Evolutionary conservation across 2,113 vertebrate genomes (phyloP).

Genomic region (Eretmochelys imbricata): DNA sequence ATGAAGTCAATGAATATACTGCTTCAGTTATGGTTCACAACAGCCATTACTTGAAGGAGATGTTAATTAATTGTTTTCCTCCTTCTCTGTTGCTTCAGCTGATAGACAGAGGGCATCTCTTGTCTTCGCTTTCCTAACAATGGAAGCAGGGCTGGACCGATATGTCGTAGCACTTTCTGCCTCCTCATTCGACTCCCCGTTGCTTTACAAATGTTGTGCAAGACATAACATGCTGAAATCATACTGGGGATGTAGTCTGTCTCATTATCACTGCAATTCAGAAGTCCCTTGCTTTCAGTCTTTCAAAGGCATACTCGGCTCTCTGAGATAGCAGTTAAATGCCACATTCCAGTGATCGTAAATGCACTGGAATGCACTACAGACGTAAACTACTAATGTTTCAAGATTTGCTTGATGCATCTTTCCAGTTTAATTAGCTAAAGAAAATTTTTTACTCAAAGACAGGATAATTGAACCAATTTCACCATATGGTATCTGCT

Average conservation of each 20-base stretch:
- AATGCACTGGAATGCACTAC: slow-evolving; percentile 8
- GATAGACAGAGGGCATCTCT: background rate
- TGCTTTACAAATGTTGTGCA: background rate
- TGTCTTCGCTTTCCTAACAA: background rate
- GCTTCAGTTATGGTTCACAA: slow-evolving; percentile 53
- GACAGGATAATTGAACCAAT: background rate
- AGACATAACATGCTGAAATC: slow-evolving; percentile 37
- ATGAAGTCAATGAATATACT: slow-evolving; percentile 29
- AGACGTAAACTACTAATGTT: slow-evolving; percentile 22
- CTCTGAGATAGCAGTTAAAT: slow-evolving; percentile 24
- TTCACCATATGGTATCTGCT: slow-evolving; percentile 5
- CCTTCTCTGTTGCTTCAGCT: slow-evolving; percentile 39
- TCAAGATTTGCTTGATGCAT: slow-evolving; percentile 25
- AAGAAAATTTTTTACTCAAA: background rate
- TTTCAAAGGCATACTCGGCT: slow-evolving; percentile 16
- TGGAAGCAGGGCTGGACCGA: slow-evolving; percentile 12
- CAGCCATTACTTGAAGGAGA: slow-evolving; percentile 56
- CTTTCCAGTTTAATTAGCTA: slow-evolving; percentile 35
- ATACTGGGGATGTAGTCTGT: slow-evolving; percentile 23
- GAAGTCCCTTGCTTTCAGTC: background rate
- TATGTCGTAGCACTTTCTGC: background rate
- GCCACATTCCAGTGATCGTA: slow-evolving; percentile 28
- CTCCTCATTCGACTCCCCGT: background rate
- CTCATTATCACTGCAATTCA: background rate
- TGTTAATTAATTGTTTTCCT: slow-evolving; percentile 37